Base-by-base conservation (phyloP, 2,113 vertebrate species). In the Phycodurus eques region DNA sequence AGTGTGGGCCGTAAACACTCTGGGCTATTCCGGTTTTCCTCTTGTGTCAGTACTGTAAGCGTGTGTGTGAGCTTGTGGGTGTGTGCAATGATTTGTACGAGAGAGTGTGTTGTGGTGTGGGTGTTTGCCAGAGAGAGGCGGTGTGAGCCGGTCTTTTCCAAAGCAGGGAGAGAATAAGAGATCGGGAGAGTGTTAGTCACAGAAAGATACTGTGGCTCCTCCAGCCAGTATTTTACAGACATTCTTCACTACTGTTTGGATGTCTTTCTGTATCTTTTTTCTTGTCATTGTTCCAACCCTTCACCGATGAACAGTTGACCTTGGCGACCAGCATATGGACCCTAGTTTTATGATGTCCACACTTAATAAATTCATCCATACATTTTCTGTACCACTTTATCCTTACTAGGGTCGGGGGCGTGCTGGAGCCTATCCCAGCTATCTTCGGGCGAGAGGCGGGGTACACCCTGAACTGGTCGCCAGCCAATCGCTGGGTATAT, bases 1-100 rank as follows among this genome's bases (percentile, higher is more conserved):
- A 70, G 80, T 87, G 87, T 88, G 87, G 87, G 88, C 78, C 79
- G 87, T 73, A 85, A 87, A 78, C 83, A 82, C 88, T 88, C 67
- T 31, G 44, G 88, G 88, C 88, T 1, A 84, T 88, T 87, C 86
- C 77, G 73, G 33, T 65, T 80, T 74, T 77, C 70, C 72, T 51
- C 44, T 22, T 72, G 57, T 72, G 62, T 44, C 47, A 39, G 46
- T 66, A 42, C 64, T 35, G 53, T 49, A 71, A 35, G 15, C 39
- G 11, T 71, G 60, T 54, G 33, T 72, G 73, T 42, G 49, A 46
- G 57, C 6, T 15, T 54, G 62, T 65, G 71, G 64, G 63, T 57
- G 62, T 73, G 68, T 56, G 80, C 53, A 75, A 11, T 70, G 14
- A 66, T 70, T 75, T 20, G 66, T n/a, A 39, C 5, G 49, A 54